phyloP scores from a whole-genome alignment of 2,797 vertebrate genomes.

The Galagoides demidoff region DNA sequence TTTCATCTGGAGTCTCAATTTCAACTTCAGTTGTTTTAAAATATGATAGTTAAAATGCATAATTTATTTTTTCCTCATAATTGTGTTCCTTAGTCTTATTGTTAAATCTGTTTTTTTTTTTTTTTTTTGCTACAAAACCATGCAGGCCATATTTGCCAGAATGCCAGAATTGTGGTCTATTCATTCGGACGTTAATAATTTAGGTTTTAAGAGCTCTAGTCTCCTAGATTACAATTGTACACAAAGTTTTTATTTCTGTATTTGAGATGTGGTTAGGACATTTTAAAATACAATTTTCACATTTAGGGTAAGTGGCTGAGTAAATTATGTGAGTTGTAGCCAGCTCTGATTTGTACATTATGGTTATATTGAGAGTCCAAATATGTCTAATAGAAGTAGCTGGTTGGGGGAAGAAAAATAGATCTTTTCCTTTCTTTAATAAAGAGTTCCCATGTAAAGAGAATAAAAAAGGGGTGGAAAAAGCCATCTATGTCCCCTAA shows the following conservation, averaged over 20 bases:
- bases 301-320: constrained; percentile 37
- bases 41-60: constrained; percentile 20
- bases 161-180: background rate
- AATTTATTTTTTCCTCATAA: background rate
- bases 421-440: background rate
- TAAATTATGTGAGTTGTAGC: constrained; percentile 10
- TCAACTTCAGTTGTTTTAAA: constrained; percentile 9
- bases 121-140: background rate
- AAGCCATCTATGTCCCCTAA: too few species aligned
- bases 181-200: constrained; percentile 43
- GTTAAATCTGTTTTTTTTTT: background rate
- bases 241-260: constrained; percentile 37
- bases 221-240: background rate
- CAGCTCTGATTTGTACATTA: background rate
- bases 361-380: background rate
- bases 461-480: background rate
- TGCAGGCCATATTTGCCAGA: background rate
- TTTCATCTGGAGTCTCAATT: constrained; percentile 50
- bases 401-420: background rate
- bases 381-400: background rate
- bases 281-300: constrained; percentile 36
- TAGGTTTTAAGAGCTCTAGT: background rate
- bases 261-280: constrained; percentile 42
- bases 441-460: background rate
- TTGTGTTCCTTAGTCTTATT: constrained; percentile 23